phyloP scores from a whole-genome alignment of 2,888 invertebrate genomes.

The Eilema depressum region DNA sequence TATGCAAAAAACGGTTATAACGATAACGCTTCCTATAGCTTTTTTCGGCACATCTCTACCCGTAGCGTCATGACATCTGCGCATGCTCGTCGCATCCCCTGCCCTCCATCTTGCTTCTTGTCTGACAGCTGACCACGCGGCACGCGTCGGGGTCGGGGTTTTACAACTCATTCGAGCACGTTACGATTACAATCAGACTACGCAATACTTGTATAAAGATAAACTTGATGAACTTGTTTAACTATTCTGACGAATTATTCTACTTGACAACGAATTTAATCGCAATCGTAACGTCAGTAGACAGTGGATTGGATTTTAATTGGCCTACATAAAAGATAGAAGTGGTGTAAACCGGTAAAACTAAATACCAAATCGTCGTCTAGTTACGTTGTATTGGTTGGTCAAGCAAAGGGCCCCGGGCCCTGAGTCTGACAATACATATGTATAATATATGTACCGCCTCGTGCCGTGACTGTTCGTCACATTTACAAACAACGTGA shows the following conservation, averaged over 20 bases:
- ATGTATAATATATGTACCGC: neutral
- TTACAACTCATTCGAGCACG: constrained; percentile 5
- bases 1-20: constrained; percentile 3
- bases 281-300: too few relatives aligned
- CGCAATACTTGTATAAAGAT: constrained; percentile 28
- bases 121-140: constrained; percentile 58
- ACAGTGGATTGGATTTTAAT: too few relatives aligned
- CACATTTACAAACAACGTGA: neutral
- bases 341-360: too few relatives aligned
- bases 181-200: constrained; percentile 9
- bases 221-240: constrained; percentile 36
- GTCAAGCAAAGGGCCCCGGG: too few relatives aligned
- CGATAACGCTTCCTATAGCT: neutral
- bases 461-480: neutral
- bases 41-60: constrained; percentile 6
- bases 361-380: too few relatives aligned
- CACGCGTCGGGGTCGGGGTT: constrained; percentile 27
- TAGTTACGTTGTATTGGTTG: too few relatives aligned
- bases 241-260: neutral
- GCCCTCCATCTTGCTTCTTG: constrained; percentile 42
- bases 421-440: neutral
- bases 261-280: too few relatives aligned
- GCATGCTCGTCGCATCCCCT: constrained; percentile 62
- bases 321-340: too few relatives aligned
- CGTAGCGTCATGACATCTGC: constrained; percentile 69